Base-by-base conservation (phyloP, 2,888 invertebrate genomes). In the Hypercompe scribonia region DNA sequence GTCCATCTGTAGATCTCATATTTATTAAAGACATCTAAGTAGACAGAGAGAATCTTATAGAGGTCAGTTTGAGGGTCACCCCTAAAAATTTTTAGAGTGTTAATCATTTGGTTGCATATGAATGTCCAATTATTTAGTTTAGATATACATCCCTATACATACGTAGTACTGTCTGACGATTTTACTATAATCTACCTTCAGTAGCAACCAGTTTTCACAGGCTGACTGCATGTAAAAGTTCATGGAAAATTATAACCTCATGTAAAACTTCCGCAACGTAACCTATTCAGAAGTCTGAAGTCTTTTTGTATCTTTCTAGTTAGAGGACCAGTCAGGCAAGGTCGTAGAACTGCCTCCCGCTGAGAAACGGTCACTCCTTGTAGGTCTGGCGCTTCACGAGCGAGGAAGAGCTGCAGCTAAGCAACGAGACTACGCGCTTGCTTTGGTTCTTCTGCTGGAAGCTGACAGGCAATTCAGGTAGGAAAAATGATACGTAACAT, bases 361-460 rank as follows among this genome's bases (percentile, higher is more conserved):
- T 0, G 98, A 98, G 89, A 96, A 96, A 71, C 96, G 97, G 82
- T 96, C 97, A 0, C 90, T 98, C 2, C 95, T 98, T 76, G 96
- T 98, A 71, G 98, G 98, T 0, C 96, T 98, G 94, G 97, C 98
- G 8, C 94, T 98, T 66, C 98, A 98, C 90, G 98, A 98, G 90
- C 97, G 98, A 75, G 98, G 98, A 0, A 96, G 97, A 28, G 95
- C 96, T 1, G 97, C 97, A 0, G 93, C 98, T 80, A 96, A 96
- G 84, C 92, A 93, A 18, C 96, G 96, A 75, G 96, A 98, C 84
- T 97, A 97, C 85, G 95, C 97, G 0, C 96, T 97, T 31, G 98
- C 98, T 0, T 90, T 98, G 13, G 96, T 98, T 11, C 94, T 98
- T 78, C 95, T 98, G 33, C 91, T 98, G 31, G 98, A 98, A 88